Base-by-base conservation (phyloP, 2,888 invertebrate genomes). In the Julus scandinavius region DNA sequence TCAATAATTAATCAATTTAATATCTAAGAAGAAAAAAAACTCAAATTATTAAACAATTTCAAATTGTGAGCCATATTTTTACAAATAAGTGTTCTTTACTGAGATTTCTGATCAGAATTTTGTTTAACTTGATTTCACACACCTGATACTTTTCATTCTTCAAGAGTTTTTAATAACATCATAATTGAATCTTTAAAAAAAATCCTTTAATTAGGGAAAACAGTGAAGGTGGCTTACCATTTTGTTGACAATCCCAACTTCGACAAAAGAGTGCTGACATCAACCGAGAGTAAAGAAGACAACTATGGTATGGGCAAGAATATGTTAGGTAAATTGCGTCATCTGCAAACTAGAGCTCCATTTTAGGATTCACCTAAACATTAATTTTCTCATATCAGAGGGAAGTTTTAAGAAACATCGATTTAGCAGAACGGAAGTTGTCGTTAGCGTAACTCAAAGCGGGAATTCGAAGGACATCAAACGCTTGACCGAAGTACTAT, bases 191-290 rank as follows among this genome's bases (percentile, higher is more conserved):
- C 11, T 13, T 54, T 54, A 11, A 13, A 54, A 54, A 54, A 54
- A 54, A 54, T 54, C 13, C 13, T 63, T 63, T 63, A n/a, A 6
- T n/a, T 7, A 63, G 63, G 63, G 17, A n/a, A 63, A 63, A 63
- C 17, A 17, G 63, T 63, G 63, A 63, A 63, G 63, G 2, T 63
- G 63, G 63, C 63, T 63, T 63, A 63, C 63, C 63, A 63, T n/a
- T 6, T 63, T 63, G n/a, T 63, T 63, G n/a, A 63, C 63, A 63
- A 63, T n/a, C 63, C 63, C 3, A 20, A 63, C 4, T 63, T n/a
- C 17, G n/a, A n/a, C 7, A 63, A 7, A n/a, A 63, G n/a, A 63
- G 63, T 63, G 63, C n/a, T 63, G 63, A 63, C 63, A 63, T 63
- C 63, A 17, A 54, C 54, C 6, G 54, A 13, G 11, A 54, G 1